Base-by-base conservation (phyloP, 2,888 invertebrate genomes). In the Merodon equestris region DNA sequence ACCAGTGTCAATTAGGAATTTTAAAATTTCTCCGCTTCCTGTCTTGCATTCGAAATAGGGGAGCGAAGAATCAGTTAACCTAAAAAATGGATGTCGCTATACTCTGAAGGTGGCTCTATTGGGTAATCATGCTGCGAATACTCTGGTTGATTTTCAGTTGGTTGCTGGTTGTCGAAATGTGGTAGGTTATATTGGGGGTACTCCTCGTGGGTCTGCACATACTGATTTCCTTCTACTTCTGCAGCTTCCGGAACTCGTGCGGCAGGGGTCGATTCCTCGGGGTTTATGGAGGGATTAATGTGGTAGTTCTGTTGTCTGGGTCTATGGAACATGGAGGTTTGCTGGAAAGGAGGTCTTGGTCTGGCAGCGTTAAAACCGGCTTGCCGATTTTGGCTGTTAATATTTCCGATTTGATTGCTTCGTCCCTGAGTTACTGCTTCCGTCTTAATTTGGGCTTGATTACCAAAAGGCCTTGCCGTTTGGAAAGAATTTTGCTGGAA, bases 1-100 rank as follows among this genome's bases (percentile, higher is more conserved):
- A 17, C 44, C 57, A 10, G 57, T 67, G n/a, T 67, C 57, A 9
- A 50, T 67, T 12, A 61, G 17, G 47, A 70, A 34, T 42, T 70
- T 70, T 10, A 54, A 13, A 2, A 51, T 54, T 17, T 19, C 14
- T 9, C 68, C 53, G 10, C 60, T 61, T 42, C 47, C 54, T 47
- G 15, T 14, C 7, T 19, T 51, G n/a, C 42, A 45, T 53, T 53
- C 51, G 10, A 68, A 53, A n/a, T 51, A 68, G 1, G 50, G 63
- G 7, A 64, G 36, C 13, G 63, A 64, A 45, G 63, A 64, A 9
- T 13, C n/a, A 10, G 13, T 45, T 53, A 53, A 18, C 36, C 63
- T 64, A 64, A 64, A 45, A 64, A 64, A 53, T 63, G 10, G 12
- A 51, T 63, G 5, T 51, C 40, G 12, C n/a, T 40, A 40, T 40